A percentile compares a stretch with the other conserved stretches of the same genome.
Evolutionary conservation across 2,797 vertebrate species (phyloP).

Genomic region (Pantherophis alleghaniensis): DNA sequence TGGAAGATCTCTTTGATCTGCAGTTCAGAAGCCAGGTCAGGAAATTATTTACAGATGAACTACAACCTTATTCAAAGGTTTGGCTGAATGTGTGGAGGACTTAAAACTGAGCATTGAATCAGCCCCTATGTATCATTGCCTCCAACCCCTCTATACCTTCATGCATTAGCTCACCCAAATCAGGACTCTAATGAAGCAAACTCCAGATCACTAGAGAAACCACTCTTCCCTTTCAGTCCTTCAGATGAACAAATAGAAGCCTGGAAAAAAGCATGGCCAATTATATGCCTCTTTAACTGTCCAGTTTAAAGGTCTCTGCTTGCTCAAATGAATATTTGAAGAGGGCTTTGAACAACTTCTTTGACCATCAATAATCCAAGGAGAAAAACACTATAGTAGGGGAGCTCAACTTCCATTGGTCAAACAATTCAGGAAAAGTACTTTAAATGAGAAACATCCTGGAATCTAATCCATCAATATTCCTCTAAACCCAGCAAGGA

Average conservation of each 20-base stretch:
- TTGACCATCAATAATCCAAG: neutral
- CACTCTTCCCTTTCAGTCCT: neutral
- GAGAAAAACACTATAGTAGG: neutral
- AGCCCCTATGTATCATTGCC: neutral
- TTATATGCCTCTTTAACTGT: neutral
- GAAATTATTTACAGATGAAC: neutral
- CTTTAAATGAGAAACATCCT: neutral
- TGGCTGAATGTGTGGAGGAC: neutral
- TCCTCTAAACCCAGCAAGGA: neutral
- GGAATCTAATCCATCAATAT: neutral
- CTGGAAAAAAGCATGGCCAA: neutral
- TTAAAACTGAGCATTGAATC: neutral
- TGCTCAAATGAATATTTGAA: neutral
- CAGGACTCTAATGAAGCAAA: neutral
- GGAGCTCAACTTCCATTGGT: neutral
- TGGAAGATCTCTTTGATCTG: neutral
- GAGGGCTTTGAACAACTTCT: neutral
- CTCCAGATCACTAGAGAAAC: neutral
- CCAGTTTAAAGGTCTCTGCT: neutral
- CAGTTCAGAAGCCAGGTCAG: neutral
- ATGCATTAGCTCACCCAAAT: neutral
- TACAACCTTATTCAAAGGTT: neutral
- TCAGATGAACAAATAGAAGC: neutral
- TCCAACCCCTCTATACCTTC: neutral
- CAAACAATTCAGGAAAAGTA: neutral